phyloP scores from a whole-genome alignment of 2,113 vertebrate genomes.

The Oceanodroma tethys region DNA sequence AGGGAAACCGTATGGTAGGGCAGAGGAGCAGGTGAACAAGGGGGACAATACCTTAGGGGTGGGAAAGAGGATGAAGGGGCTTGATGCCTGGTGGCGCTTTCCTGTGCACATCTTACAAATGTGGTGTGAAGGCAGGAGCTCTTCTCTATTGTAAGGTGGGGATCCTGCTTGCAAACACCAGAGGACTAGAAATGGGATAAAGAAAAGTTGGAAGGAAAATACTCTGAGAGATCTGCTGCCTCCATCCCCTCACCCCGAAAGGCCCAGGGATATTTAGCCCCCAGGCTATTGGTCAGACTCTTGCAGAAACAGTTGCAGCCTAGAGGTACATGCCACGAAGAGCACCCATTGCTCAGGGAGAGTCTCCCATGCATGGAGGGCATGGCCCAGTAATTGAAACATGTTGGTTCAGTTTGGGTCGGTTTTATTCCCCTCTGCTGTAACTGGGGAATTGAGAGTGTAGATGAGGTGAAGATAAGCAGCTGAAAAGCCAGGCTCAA shows the following conservation, averaged over 20 bases:
- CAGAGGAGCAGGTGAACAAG: neutral
- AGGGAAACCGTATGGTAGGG: neutral
- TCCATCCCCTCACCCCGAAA: neutral
- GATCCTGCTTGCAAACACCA: neutral
- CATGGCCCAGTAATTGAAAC: neutral
- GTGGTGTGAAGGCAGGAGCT: neutral
- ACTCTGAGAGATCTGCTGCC: neutral
- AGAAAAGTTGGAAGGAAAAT: neutral
- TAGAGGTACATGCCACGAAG: too few relatives aligned
- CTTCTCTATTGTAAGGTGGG: neutral
- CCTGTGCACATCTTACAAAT: neutral
- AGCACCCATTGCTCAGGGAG: too few relatives aligned
- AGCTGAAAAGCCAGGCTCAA: neutral
- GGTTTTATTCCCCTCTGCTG: neutral
- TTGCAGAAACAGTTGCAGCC: neutral
- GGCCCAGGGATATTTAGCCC: too few relatives aligned
- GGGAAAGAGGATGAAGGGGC: neutral
- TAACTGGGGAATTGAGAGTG: neutral
- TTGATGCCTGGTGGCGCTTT: neutral
- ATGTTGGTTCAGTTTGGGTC: neutral
- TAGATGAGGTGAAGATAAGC: neutral
- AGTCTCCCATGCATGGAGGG: fast-evolving
- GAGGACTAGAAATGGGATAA: neutral
- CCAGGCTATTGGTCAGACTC: neutral
- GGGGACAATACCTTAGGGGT: neutral